These are phyloP conservation scores for Melolontha melolontha DNA, from an alignment of 2,888 invertebrate species.

Conservation along the genomic window DNA sequence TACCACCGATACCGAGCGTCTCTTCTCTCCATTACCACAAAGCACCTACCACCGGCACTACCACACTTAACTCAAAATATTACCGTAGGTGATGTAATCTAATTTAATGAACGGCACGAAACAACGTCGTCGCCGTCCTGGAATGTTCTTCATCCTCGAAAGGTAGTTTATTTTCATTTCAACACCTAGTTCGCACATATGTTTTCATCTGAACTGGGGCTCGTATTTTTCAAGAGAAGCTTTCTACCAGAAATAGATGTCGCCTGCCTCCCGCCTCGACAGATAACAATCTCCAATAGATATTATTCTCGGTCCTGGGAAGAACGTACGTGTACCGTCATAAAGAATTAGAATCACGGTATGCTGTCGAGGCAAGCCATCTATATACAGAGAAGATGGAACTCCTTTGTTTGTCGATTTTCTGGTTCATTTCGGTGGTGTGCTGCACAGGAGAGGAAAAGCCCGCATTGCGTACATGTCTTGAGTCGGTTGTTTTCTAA, in stretches of 20 bases:
- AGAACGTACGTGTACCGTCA: not conserved
- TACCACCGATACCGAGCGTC: not conserved
- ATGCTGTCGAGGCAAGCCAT: not conserved
- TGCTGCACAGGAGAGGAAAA: not conserved
- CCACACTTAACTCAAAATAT: not conserved
- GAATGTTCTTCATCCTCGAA: not conserved
- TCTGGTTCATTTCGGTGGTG: conserved; percentile 10
- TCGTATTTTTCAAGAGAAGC: not conserved
- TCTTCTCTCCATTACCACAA: not conserved
- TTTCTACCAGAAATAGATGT: not conserved
- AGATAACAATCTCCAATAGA: conserved; percentile 2
- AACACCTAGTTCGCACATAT: not conserved
- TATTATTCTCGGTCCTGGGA: not conserved
- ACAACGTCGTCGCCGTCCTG: not conserved
- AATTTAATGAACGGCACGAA: conserved; percentile 11
- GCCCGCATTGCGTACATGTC: conserved; percentile 13
- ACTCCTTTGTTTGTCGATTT: conserved; percentile 14
- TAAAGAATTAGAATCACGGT: conserved; percentile 7
- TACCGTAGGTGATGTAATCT: conserved; percentile 1
- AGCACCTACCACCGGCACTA: not conserved
- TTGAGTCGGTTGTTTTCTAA: conserved; percentile 7
- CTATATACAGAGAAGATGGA: too few species aligned
- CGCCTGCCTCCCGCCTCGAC: not conserved
- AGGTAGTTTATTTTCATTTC: not conserved
- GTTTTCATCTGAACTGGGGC: not conserved